Evolutionary conservation across 2,797 vertebrate genomes (phyloP), one percentile per base, ranked within the genome.

Genomic region (Calcarius lapponicus): DNA sequence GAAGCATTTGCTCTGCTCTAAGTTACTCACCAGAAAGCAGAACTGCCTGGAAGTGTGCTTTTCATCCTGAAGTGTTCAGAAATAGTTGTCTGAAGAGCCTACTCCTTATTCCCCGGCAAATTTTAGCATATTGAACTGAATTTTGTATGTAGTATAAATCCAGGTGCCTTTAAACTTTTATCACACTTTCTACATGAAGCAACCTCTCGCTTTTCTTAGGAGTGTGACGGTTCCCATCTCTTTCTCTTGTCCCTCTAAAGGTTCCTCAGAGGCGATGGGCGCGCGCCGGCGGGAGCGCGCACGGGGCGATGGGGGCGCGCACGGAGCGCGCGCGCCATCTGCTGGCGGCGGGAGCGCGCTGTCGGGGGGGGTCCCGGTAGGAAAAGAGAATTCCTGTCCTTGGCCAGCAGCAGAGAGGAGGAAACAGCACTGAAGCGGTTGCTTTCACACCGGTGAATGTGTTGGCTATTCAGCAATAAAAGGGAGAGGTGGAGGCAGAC

Each of bases 161-260:
- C 83, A 86, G 95, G 98, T 98, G 97, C 97, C 98, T 98, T 96
- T 93, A 84, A 47, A 58, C 18, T 94, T 75, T 43, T 73, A 53
- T 92, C 66, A 60, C 48, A 16, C 38, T 40, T 76, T n/a, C 56
- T 90, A 13, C 65, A 10, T 25, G 84, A 79, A 92, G 61, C 75
- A 51, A 45, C 28, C 73, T 67, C 56, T 75, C 32, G 13, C 28
- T 80, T 87, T 80, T 54, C 56, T 69, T 70, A 32, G 0, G 38
- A 42, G 36, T 36, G 43, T 54, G 86, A 40, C 7, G 21, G 10
- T 84, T 75, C 58, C 81, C 65, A 3, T 65, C 29, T 38, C 48
- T 51, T 60, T 25, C 64, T 29, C 1, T 22, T 31, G 72, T 74
- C 32, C 0, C 75, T 12, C 28, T 29, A 5, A 16, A 60, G 32